Percentiles rank a stretch among this genome's conserved stretches.
Evolutionary conservation across 2,888 invertebrate species (phyloP).

Genomic region (Drosophila mayaguana): DNA sequence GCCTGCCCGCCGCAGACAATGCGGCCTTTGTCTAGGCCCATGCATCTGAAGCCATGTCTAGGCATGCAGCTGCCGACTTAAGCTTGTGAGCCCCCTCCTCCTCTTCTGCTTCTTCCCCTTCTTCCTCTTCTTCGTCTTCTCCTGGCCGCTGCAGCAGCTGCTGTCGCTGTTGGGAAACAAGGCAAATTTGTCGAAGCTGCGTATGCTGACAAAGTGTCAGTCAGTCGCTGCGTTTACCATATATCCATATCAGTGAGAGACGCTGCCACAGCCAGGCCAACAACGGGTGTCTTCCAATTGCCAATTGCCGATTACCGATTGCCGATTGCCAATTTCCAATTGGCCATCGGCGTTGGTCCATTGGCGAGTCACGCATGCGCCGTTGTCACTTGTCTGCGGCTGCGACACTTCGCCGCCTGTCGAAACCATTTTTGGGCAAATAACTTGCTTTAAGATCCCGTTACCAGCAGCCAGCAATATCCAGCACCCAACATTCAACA

Average conservation of each 20-base stretch:
- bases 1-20: conserved; percentile 55
- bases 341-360: conserved; percentile 15
- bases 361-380: conserved; percentile 75
- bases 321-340: conserved; percentile 23
- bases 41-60: conserved; percentile 36
- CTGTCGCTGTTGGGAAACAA: conserved; percentile 34
- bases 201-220: conserved; percentile 62
- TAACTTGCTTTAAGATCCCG: conserved; percentile 68
- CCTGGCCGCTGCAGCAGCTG: conserved; percentile 35
- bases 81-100: conserved; percentile 27
- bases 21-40: conserved; percentile 64
- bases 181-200: conserved; percentile 63
- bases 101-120: not conserved
- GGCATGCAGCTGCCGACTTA: conserved; percentile 49
- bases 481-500: not conserved
- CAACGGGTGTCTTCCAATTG: conserved; percentile 41
- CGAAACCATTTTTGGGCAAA: conserved; percentile 77
- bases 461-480: conserved; percentile 24
- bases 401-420: conserved; percentile 57
- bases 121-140: not conserved
- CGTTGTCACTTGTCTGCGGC: conserved; percentile 69
- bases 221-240: conserved; percentile 57
- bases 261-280: conserved; percentile 13
- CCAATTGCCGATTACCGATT: conserved; percentile 19
- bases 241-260: conserved; percentile 38